phyloP scores from a whole-genome alignment of 2,888 invertebrate genomes.

The Himalopsyche japonica region DNA sequence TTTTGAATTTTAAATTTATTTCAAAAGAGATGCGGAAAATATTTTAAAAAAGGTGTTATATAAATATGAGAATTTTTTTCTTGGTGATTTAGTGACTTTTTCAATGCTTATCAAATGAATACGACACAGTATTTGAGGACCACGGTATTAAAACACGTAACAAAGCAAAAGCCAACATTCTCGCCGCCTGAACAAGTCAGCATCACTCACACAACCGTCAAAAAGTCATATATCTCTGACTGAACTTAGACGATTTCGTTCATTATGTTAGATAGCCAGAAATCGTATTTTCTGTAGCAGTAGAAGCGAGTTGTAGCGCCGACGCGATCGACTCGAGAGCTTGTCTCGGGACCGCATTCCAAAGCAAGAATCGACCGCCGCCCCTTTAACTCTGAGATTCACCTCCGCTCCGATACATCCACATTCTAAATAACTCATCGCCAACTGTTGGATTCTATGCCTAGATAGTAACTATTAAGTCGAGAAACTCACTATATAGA shows the following conservation, averaged over 20 bases:
- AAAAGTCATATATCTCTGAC: not conserved
- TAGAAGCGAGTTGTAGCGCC: not conserved
- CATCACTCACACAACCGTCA: constrained; percentile 6
- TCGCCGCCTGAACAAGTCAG: constrained; percentile 23
- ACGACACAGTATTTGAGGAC: constrained; percentile 2
- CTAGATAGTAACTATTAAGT: not conserved
- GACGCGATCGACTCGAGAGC: constrained; percentile 4
- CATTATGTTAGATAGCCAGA: not conserved
- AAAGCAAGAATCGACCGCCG: constrained; percentile 7
- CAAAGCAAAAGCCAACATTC: constrained; percentile 37
- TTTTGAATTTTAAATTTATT: too few species aligned
- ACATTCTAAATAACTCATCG: not conserved
- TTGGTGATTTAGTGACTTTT: too few species aligned
- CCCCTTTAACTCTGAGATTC: not conserved
- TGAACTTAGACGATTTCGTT: not conserved
- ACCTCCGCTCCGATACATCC: not conserved
- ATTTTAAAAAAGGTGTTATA: too few species aligned
- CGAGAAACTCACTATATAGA: too few species aligned
- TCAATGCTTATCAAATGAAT: not conserved
- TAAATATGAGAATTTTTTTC: too few species aligned
- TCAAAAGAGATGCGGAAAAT: too few species aligned
- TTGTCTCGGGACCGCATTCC: constrained; percentile 33
- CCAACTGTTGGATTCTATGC: not conserved
- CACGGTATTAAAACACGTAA: constrained; percentile 25
- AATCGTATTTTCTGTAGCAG: not conserved